Base-by-base conservation (phyloP, 2,888 invertebrate species). In the Cataglyphis albicans region DNA sequence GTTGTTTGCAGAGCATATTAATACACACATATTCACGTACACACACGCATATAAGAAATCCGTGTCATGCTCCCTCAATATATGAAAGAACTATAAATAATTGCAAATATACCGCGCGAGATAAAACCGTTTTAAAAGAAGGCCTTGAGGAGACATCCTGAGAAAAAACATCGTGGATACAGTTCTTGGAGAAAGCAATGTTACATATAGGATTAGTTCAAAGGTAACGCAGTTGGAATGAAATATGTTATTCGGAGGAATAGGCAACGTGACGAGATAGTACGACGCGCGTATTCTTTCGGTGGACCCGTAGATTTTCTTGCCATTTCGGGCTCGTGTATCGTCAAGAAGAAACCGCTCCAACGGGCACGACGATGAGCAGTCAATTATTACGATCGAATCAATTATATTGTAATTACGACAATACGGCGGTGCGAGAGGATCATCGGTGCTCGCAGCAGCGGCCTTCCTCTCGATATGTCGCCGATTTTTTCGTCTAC, bases 381-480 rank as follows among this genome's bases (percentile, higher is more conserved):
- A 93, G 93, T 93, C 93, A 94, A 94, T 94, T 93, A 93, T 92
- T 88, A 90, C 83, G 82, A 89, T 72, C 73, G 81, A 85, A 81
- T 74, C 63, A 35, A 84, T 88, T 90, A 89, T 89, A 86, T 78
- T 87, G 89, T 87, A 89, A 86, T 90, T 90, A 91, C 88, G 91
- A 91, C 90, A 91, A 93, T 92, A 92, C 82, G 74, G 68, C 76
- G 84, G 38, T 63, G 67, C 68, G 70, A 64, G 78, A 68, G 83
- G 78, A 81, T 32, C 32, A 15, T 25, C 68, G 83, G n/a, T 70
- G 44, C n/a, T 32, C 35, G 10, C 55, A 44, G 61, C 57, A 10
- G 57, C 82, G 25, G 65, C 18, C 9, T 41, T 65, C 7, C 74
- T 67, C 82, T 75, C 75, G 38, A 57, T n/a, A n/a, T 38, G 72